A percentile compares a stretch with the other conserved stretches of the same genome.
Conservation (phyloP, 2,797 vertebrate genomes). For the Iguana delicatissima region DNA sequence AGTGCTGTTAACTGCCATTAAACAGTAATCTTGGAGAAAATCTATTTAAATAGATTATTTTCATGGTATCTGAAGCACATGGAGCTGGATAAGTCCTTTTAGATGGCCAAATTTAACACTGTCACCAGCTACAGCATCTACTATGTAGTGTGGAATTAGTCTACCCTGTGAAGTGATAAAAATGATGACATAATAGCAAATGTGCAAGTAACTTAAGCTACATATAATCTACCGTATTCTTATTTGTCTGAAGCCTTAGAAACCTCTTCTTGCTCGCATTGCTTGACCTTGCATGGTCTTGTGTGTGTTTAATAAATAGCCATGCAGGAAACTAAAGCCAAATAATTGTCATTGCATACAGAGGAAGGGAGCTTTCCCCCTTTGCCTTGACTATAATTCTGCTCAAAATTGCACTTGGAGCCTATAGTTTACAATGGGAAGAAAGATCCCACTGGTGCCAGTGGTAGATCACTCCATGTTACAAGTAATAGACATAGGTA, state of each 20-base stretch:
- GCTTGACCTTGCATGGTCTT: background rate
- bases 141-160: background rate
- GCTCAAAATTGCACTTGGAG: background rate
- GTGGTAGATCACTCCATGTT: background rate
- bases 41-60: background rate
- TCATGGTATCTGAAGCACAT: background rate
- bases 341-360: background rate
- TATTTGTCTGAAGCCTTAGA: background rate
- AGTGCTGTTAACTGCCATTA: background rate
- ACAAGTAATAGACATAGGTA: background rate
- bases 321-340: background rate
- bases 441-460: background rate
- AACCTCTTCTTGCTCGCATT: background rate
- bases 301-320: background rate
- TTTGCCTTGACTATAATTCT: background rate
- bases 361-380: background rate
- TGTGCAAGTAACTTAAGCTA: background rate
- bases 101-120: background rate
- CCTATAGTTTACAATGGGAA: background rate
- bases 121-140: background rate
- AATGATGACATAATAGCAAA: background rate
- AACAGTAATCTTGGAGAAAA: background rate
- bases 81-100: background rate
- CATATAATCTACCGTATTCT: background rate
- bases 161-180: background rate